Evolutionary conservation across 2,888 invertebrate genomes (phyloP), one percentile per base, ranked within the genome.

Genomic region (Sepiola atlantica): DNA sequence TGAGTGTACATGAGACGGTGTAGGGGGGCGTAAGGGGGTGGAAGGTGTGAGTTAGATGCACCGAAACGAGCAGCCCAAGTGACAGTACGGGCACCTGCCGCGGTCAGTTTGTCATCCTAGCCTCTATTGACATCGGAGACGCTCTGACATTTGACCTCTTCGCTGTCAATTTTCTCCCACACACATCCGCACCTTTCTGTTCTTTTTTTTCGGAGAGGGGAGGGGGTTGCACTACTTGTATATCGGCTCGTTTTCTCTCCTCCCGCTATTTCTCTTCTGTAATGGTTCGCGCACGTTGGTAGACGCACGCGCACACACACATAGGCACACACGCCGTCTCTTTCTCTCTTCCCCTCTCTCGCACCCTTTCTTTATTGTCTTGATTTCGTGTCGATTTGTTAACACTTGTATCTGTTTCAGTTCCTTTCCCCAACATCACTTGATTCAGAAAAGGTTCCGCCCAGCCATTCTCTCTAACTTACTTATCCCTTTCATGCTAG

Each of bases 61-160:
- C n/a, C 14, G 16, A 77, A n/a, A 77, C 77, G 77, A 77, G 77
- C n/a, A 77, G 77, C n/a, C 14, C 77, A n/a, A 77, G 77, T 77
- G 77, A 77, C 77, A 77, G 77, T n/a, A 77, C 77, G 77, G 77
- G 77, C 77, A 77, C 77, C 77, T 77, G 77, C n/a, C 12, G 77
- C 77, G 77, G 77, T n/a, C 77, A 77, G n/a, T 77, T 77, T 77
- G 77, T 77, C 77, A 77, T 77, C 77, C n/a, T 8, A 77, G 77
- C 77, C 32, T 77, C 77, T 16, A n/a, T 77, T n/a, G 77, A 77
- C n/a, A 77, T 77, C 77, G n/a, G 77, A 77, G 77, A 77, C 77
- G 77, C 77, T 4, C n/a, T 77, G 77, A 77, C 77, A 77, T 77
- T n/a, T 77, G 77, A 77, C 77, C 77, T 18, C 16, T 77, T 12